Conservation (phyloP, 2,113 vertebrate species). For the Ceratotherium simum region DNA sequence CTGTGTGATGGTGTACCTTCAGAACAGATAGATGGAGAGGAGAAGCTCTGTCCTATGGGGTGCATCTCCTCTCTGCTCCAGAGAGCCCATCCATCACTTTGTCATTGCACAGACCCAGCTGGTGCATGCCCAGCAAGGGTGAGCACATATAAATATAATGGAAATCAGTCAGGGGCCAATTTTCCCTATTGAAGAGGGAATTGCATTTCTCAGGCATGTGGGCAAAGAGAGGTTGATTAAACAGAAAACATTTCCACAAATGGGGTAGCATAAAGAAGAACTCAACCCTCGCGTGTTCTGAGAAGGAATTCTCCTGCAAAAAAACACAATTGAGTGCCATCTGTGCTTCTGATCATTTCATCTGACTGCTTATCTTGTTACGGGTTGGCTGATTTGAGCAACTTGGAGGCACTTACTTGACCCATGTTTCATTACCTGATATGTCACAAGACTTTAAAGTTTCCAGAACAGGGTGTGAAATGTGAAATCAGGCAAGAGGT, state of each 20-base stretch:
- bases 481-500: slow-evolving; percentile 6
- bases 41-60: neutral
- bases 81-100: neutral
- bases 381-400: neutral
- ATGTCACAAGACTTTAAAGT: slow-evolving; percentile 12
- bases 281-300: neutral
- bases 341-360: neutral
- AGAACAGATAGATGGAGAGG: neutral
- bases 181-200: slow-evolving; percentile 73
- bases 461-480: slow-evolving; percentile 35
- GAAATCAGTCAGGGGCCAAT: slow-evolving; percentile 72
- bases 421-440: neutral
- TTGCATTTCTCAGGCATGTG: slow-evolving; percentile 81
- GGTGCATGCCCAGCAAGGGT: neutral
- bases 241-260: slow-evolving; percentile 58
- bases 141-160: slow-evolving; percentile 59
- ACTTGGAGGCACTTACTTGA: neutral
- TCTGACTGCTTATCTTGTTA: neutral
- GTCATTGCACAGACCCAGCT: neutral
- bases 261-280: neutral
- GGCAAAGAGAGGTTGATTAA: slow-evolving; percentile 72
- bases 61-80: neutral
- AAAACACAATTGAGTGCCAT: neutral
- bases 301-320: neutral
- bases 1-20: neutral